These are phyloP conservation scores for Aelia acuminata DNA, from an alignment of 2,888 invertebrate species.

Conservation along the genomic window DNA sequence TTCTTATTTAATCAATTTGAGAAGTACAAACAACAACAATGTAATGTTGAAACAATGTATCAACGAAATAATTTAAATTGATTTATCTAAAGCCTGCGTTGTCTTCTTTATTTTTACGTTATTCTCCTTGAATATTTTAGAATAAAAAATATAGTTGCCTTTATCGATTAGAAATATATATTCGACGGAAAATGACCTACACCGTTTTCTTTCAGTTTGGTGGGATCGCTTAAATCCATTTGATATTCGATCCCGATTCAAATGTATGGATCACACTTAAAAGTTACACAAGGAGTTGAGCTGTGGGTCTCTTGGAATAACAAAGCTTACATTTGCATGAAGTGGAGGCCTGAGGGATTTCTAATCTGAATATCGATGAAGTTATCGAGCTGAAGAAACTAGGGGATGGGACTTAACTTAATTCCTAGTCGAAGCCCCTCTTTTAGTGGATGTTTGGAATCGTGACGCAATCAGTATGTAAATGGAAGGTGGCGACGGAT, in stretches of 20 bases:
- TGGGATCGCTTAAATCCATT: too few relatives aligned
- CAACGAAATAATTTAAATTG: background rate
- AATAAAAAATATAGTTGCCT: too few relatives aligned
- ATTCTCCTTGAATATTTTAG: too few relatives aligned
- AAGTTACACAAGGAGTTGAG: background rate
- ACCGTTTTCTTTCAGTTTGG: too few relatives aligned
- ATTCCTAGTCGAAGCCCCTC: background rate
- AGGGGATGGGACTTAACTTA: background rate
- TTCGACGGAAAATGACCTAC: too few relatives aligned
- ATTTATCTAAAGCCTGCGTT: background rate
- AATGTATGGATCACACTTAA: background rate
- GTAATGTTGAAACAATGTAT: background rate
- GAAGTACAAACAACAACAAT: too few relatives aligned
- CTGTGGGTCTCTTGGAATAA: background rate
- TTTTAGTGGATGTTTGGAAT: background rate
- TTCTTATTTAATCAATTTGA: too few relatives aligned
- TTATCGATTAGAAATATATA: too few relatives aligned
- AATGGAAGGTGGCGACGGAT: background rate
- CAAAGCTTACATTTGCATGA: background rate
- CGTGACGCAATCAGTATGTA: background rate
- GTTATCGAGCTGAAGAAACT: background rate
- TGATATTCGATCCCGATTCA: too few relatives aligned
- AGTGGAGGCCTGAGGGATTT: background rate
- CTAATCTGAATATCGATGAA: slow-evolving; percentile 30
- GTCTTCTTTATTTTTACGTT: background rate